Conservation (phyloP, 30 jellyfish, hydroid and myxozoan species). For the Cassiopea andromeda region DNA sequence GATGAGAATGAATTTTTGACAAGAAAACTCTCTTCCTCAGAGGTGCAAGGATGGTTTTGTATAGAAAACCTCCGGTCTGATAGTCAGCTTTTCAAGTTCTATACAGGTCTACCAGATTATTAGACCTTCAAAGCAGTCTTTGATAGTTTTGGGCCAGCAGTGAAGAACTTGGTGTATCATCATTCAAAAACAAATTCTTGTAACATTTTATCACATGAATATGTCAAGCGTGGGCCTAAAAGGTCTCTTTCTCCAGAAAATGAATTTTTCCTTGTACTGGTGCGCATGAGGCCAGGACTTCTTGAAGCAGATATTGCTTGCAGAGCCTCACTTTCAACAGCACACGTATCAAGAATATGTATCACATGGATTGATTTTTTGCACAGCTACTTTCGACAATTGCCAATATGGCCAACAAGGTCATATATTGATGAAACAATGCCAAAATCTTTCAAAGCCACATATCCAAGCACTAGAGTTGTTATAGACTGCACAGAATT, state of each 20-base stretch:
- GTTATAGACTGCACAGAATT: slow-evolving; percentile 55
- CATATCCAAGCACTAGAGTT: slow-evolving; percentile 54
- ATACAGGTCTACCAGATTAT: slow-evolving; percentile 42
- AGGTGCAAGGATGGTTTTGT: background rate
- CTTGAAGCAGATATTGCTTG: slow-evolving; percentile 53
- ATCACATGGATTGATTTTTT: slow-evolving; percentile 58
- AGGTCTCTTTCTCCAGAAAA: slow-evolving; percentile 10
- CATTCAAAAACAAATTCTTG: slow-evolving; percentile 20
- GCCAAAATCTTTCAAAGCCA: slow-evolving; percentile 52
- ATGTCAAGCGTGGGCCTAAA: slow-evolving; percentile 34
- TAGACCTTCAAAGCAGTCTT: slow-evolving; percentile 16
- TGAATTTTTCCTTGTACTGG: slow-evolving; percentile 35
- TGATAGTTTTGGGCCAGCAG: slow-evolving; percentile 33
- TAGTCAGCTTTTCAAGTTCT: slow-evolving; percentile 17
- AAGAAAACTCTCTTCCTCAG: background rate
- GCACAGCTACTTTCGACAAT: slow-evolving; percentile 21
- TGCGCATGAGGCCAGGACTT: slow-evolving; percentile 43
- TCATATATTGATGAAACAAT: slow-evolving; percentile 23
- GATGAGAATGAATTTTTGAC: slow-evolving; percentile 2
- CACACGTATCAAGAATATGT: slow-evolving; percentile 44
- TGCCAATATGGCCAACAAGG: slow-evolving; percentile 60
- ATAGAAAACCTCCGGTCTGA: background rate
- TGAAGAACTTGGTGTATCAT: slow-evolving; percentile 3
- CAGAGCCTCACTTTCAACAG: slow-evolving; percentile 23
- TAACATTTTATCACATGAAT: slow-evolving; percentile 7